Conservation (phyloP, 2,888 invertebrate genomes). For the Drosophila anomalata region DNA sequence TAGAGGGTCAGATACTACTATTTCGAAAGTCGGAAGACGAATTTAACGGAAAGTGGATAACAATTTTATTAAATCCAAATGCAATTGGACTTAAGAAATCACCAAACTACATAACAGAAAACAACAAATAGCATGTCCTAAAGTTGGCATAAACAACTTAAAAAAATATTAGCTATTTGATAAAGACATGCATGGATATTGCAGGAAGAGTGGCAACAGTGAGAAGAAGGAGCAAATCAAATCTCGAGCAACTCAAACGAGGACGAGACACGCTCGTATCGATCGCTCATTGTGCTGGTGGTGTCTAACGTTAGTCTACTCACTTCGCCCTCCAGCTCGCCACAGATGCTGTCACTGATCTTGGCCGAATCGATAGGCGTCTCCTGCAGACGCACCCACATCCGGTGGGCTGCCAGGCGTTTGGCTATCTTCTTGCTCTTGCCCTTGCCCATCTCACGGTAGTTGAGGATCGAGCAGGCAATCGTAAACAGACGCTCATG, state of each 20-base stretch:
- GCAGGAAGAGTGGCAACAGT: not conserved
- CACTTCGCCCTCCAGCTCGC: slow-evolving; percentile 89
- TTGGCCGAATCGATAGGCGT: slow-evolving; percentile 89
- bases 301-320: slow-evolving; percentile 66
- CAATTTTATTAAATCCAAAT: not conserved
- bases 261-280: slow-evolving; percentile 41
- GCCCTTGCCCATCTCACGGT: slow-evolving; percentile 93
- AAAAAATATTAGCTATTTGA: not conserved
- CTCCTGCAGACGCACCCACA: slow-evolving; percentile 94
- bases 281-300: slow-evolving; percentile 15
- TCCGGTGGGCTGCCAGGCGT: slow-evolving; percentile 96
- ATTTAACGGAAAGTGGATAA: not conserved
- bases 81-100: too few species aligned
- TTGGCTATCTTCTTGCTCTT: slow-evolving; percentile 99
- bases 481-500: slow-evolving; percentile 98
- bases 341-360: slow-evolving; percentile 86
- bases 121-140: not conserved
- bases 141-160: not conserved
- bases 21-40: not conserved
- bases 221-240: slow-evolving; percentile 33
- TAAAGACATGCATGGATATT: not conserved
- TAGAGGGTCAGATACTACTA: not conserved
- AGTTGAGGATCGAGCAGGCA: slow-evolving; percentile 93
- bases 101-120: not conserved
- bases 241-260: slow-evolving; percentile 32